Evolutionary conservation across 2,113 vertebrate species (phyloP).

Genomic region (Uria lomvia): DNA sequence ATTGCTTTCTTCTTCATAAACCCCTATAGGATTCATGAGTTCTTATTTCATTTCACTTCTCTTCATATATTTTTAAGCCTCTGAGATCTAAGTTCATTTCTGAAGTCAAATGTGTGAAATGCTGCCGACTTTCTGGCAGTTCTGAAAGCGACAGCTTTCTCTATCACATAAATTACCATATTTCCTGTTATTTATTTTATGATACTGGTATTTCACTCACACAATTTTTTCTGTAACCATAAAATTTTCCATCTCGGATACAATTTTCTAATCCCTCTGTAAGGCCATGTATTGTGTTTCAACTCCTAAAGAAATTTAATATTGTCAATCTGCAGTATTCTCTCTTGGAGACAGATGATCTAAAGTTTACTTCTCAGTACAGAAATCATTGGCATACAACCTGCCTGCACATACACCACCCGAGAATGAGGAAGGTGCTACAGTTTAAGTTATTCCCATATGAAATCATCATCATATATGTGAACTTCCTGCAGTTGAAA

Average conservation of each 20-base stretch:
- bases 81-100: slow-evolving; percentile 23
- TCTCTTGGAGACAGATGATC: slow-evolving; percentile 21
- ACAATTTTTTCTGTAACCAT: slow-evolving; percentile 55
- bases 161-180: slow-evolving; percentile 68
- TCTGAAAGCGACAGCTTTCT: slow-evolving; percentile 71
- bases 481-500: slow-evolving; percentile 41
- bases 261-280: slow-evolving; percentile 68
- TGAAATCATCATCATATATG: slow-evolving; percentile 39
- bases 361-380: slow-evolving; percentile 28
- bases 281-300: slow-evolving; percentile 55
- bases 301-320: slow-evolving; percentile 28
- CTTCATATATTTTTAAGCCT: slow-evolving; percentile 40
- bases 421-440: neutral
- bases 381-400: slow-evolving; percentile 12
- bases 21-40: neutral
- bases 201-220: slow-evolving; percentile 66
- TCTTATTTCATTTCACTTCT: slow-evolving; percentile 26
- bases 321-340: slow-evolving; percentile 21
- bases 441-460: slow-evolving; percentile 39
- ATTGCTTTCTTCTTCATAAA: slow-evolving; percentile 24
- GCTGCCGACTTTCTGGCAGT: slow-evolving; percentile 15
- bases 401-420: neutral
- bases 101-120: slow-evolving; percentile 32
- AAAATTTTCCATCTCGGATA: slow-evolving; percentile 69
- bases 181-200: slow-evolving; percentile 76